Evolutionary conservation across 1,140 invertebrate species (phyloP).

Genomic region (Scaptomyza graminum): DNA sequence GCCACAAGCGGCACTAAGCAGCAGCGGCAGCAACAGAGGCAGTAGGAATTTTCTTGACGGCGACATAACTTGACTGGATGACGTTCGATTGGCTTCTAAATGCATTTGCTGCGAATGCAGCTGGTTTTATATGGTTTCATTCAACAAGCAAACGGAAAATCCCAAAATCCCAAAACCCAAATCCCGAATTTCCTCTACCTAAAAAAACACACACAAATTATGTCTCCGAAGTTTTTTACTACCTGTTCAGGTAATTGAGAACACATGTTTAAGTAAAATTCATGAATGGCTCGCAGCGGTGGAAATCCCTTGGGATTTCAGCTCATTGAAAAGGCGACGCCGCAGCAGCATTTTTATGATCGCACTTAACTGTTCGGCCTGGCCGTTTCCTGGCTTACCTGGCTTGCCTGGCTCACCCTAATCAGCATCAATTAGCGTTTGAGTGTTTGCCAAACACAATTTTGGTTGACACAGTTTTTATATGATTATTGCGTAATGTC

Average conservation of each 20-base stretch:
- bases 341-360: background rate
- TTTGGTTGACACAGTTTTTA: constrained; percentile 52
- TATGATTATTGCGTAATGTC: constrained; percentile 63
- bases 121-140: constrained; percentile 61
- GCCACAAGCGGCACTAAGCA: constrained; percentile 16
- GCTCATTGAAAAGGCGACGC: constrained; percentile 50
- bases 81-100: constrained; percentile 52
- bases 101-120: background rate
- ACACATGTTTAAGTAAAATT: constrained; percentile 43
- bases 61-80: constrained; percentile 25
- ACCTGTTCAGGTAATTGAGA: constrained; percentile 63
- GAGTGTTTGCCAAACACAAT: background rate
- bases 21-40: constrained; percentile 6
- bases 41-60: background rate
- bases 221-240: constrained; percentile 1
- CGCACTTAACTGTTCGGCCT: too few species aligned
- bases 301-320: constrained; percentile 71
- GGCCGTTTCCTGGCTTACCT: too few species aligned
- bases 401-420: too few species aligned
- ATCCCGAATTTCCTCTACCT: too few species aligned
- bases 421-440: background rate
- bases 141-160: constrained; percentile 40
- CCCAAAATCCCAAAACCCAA: constrained; percentile 44
- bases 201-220: too few species aligned
- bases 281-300: constrained; percentile 56